phyloP scores from a whole-genome alignment of 2,113 vertebrate genomes.

The Cryptotis parvus region DNA sequence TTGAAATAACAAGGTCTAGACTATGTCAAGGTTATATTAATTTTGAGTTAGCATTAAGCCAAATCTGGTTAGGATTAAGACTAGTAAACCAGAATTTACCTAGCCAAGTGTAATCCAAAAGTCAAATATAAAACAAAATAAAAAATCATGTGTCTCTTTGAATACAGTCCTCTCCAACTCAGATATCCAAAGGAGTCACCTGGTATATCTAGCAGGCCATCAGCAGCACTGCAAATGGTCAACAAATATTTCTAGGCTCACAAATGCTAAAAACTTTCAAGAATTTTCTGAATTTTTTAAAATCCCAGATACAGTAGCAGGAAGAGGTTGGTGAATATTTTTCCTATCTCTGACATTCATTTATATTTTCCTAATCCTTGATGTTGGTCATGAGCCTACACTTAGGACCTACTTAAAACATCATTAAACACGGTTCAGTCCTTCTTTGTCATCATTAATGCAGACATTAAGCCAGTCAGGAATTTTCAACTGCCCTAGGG shows the following conservation, averaged over 20 bases:
- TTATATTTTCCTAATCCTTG: background rate
- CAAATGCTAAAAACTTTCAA: background rate
- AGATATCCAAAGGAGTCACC: background rate
- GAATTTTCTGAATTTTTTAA: background rate
- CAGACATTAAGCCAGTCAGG: constrained; percentile 63
- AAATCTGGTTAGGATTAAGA: too few relatives aligned
- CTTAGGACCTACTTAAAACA: constrained; percentile 69
- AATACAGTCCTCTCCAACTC: background rate
- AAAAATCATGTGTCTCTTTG: background rate
- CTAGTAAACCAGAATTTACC: too few relatives aligned
- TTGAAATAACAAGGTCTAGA: too few relatives aligned
- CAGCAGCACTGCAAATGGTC: too few relatives aligned
- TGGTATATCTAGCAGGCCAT: too few relatives aligned
- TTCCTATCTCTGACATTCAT: background rate
- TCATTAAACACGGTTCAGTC: constrained; percentile 58
- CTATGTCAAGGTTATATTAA: too few relatives aligned
- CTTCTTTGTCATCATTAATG: constrained; percentile 74
- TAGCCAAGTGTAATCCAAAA: too few relatives aligned
- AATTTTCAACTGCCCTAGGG: constrained; percentile 52
- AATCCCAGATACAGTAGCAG: background rate
- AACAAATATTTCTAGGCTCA: background rate
- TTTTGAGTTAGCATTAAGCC: too few relatives aligned
- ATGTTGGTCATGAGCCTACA: constrained; percentile 50
- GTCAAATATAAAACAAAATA: too few relatives aligned
- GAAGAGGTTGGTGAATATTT: background rate